Base-by-base conservation (phyloP, 2,113 vertebrate genomes). In the Leuciscus idus region DNA sequence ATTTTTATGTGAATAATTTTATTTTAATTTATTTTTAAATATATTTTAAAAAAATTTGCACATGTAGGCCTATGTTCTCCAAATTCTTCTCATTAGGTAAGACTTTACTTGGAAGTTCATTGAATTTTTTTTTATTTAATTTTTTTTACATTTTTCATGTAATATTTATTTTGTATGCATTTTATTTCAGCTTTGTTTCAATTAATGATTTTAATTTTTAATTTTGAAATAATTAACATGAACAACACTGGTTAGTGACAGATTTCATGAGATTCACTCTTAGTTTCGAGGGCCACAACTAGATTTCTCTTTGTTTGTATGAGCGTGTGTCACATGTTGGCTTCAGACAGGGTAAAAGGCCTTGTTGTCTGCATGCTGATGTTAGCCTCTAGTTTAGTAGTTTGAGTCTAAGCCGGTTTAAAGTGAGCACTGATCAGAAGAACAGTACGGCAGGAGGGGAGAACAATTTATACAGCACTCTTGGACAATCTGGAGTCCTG, bases 321-420 rank as follows among this genome's bases (percentile, higher is more conserved):
- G 62, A 55, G 76, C 46, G 36, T 52, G 76, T 70, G 64, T 76
- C 21, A 6, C 30, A 11, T 52, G 23, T 84, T 11, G 9, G 61
- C 59, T 15, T 57, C 33, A 83, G 84, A 70, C 81, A 84, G 73
- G 57, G 85, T 84, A 68, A 88, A 85, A 30, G 62, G 90, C 85
- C 81, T 64, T 19, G 88, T 89, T 82, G 50, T 43, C 39, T 84
- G 70, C 76, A 81, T 39, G 81, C 48, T 84, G 84, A 72, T 17
- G 2, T 39, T 43, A 77, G 52, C 70, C 39, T 79, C 73, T 6
- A 55, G 55, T 57, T 21, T 57, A 57, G 19, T 90, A 83, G 79
- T 90, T 72, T 90, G 81, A 83, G 85, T 79, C 61, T 74, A 52
- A 15, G 46, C 68, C 87, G 61, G 83, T 85, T 82, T 83, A 80